Evolutionary conservation across 92 coral and sea anemone genomes (phyloP).

Genomic region (Epizoanthus scotinus): DNA sequence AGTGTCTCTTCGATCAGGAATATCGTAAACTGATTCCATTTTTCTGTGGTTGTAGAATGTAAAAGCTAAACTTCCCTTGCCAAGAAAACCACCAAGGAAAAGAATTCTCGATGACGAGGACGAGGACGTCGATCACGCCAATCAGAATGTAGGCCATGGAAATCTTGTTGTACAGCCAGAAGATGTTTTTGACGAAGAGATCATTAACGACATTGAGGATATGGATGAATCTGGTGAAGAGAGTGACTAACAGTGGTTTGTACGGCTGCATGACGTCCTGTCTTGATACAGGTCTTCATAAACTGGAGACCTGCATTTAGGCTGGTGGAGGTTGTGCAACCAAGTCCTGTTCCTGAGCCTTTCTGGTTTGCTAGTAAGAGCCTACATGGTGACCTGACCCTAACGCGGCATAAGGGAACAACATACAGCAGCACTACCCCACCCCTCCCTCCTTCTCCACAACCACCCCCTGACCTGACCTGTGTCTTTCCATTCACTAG

Average conservation of each 20-base stretch:
- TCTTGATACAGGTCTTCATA: not conserved
- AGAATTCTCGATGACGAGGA: conserved; percentile 69
- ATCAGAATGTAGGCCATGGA: not conserved
- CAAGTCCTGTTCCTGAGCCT: no score
- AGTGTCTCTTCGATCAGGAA: not conserved
- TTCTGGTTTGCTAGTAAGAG: no score
- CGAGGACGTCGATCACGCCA: not conserved
- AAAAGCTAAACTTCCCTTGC: conserved; percentile 59
- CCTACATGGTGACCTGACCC: no score
- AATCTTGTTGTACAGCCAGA: not conserved
- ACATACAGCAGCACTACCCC: no score
- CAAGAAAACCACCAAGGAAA: conserved; percentile 74
- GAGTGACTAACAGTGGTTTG: not conserved
- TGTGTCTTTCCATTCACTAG: no score
- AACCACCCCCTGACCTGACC: no score
- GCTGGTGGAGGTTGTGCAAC: not conserved
- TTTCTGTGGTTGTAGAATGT: conserved; percentile 51
- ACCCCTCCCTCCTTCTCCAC: no score
- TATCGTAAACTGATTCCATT: not conserved
- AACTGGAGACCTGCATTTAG: not conserved
- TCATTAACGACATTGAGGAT: not conserved
- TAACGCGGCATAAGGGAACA: no score
- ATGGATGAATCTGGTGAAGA: not conserved
- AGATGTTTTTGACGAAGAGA: not conserved
- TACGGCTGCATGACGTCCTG: not conserved